Conservation (phyloP, 2,113 vertebrate species). For the Sylvia atricapilla region DNA sequence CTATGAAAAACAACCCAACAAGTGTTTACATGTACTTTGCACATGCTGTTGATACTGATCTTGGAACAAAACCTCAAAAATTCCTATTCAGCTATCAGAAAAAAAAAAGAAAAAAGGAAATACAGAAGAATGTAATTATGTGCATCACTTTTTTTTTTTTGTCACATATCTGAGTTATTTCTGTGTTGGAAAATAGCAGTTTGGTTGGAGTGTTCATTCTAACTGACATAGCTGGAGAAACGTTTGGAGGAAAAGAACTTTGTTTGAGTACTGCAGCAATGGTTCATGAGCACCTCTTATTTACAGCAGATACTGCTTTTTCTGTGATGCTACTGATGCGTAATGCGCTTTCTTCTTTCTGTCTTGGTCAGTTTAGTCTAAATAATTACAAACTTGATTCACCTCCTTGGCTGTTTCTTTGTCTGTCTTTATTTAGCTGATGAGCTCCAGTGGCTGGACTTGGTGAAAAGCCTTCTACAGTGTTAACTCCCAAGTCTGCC, state of each 20-base stretch:
- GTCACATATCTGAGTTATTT: background rate
- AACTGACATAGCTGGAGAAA: background rate
- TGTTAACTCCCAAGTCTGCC: background rate
- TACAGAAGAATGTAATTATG: background rate
- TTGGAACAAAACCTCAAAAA: background rate
- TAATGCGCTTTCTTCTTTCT: background rate
- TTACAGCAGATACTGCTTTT: background rate
- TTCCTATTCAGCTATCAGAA: background rate
- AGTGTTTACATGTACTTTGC: background rate
- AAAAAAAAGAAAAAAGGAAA: background rate
- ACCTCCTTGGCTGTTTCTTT: background rate
- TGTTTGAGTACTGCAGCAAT: background rate
- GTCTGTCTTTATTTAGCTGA: slow-evolving; percentile 14
- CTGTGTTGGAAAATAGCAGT: background rate
- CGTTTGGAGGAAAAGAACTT: background rate
- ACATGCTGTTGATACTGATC: background rate
- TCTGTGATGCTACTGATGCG: background rate
- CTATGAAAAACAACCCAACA: background rate
- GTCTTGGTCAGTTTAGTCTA: slow-evolving; percentile 5
- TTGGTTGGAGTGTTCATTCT: background rate
- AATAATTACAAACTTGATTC: background rate
- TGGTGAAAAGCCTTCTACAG: slow-evolving; percentile 20
- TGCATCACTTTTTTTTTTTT: background rate
- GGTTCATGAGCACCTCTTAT: background rate
- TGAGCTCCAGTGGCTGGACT: background rate